Percentiles rank a stretch among this genome's conserved stretches.
These are phyloP conservation scores for Actinemys pallida DNA, from an alignment of 2,113 vertebrate species.

Conservation along the genomic window DNA sequence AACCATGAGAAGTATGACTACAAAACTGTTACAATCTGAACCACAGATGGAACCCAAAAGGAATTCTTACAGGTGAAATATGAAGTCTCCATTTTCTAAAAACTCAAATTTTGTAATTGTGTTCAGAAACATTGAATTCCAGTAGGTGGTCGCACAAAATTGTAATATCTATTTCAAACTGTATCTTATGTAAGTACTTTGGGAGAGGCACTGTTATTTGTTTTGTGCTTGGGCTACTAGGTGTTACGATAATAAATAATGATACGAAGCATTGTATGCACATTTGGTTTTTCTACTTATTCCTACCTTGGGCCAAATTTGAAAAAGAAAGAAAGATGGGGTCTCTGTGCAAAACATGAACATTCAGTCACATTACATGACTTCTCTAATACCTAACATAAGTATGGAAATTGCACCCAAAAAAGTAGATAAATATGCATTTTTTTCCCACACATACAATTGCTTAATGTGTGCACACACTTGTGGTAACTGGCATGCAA, in stretches of 20 bases:
- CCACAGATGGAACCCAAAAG: not conserved
- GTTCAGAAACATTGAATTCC: not conserved
- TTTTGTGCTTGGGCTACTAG: not conserved
- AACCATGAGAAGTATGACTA: not conserved
- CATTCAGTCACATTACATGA: not conserved
- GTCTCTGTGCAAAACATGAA: fast-evolving
- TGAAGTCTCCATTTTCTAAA: not conserved
- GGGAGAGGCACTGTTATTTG: not conserved
- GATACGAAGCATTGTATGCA: not conserved
- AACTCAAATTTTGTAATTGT: not conserved
- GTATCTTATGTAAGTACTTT: not conserved
- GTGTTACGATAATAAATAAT: not conserved
- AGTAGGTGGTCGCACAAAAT: not conserved
- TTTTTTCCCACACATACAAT: not conserved
- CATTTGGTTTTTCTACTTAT: not conserved
- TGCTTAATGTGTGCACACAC: not conserved
- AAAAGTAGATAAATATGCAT: not conserved
- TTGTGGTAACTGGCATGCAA: not conserved
- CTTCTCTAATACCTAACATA: not conserved
- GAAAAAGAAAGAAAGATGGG: not conserved
- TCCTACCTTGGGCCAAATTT: not conserved
- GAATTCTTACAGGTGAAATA: not conserved
- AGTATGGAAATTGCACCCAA: not conserved
- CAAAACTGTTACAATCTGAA: not conserved
- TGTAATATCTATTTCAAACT: not conserved